These are phyloP conservation scores for Mallotus villosus DNA, from an alignment of 2,797 vertebrate genomes.

Conservation along the genomic window DNA sequence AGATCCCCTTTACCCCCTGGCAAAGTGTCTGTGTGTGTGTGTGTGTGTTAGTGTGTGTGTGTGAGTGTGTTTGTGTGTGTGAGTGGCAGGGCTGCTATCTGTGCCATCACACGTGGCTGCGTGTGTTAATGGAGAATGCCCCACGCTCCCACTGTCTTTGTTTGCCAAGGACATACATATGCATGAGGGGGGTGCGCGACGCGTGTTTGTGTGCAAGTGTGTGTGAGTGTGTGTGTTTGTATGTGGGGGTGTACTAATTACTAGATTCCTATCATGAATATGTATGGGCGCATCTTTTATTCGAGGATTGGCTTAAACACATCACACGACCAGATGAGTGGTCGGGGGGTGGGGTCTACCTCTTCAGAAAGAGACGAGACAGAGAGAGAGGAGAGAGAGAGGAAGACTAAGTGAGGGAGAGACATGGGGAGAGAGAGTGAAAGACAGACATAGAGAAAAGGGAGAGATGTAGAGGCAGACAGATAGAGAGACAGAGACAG, in stretches of 20 bases:
- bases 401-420: conserved; percentile 26
- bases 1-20: conserved; percentile 7
- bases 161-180: conserved; percentile 82
- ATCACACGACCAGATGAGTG: conserved; percentile 69
- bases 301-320: conserved; percentile 78
- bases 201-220: conserved; percentile 26
- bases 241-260: conserved; percentile 77
- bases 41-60: background rate
- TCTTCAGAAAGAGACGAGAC: conserved; percentile 40
- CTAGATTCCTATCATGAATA: conserved; percentile 85
- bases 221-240: conserved; percentile 40
- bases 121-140: conserved; percentile 81
- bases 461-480: conserved; percentile 4
- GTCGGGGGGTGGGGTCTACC: no score
- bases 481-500: conserved; percentile 30
- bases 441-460: conserved; percentile 33
- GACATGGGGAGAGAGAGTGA: conserved; percentile 25
- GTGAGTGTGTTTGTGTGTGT: conserved; percentile 18
- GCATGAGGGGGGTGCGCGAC: conserved; percentile 64
- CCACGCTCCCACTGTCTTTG: conserved; percentile 76
- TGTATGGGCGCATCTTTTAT: conserved; percentile 83
- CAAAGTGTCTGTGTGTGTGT: background rate
- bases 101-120: conserved; percentile 75
- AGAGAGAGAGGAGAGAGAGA: conserved; percentile 41
- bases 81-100: conserved; percentile 79